phyloP scores from a whole-genome alignment of 2,113 vertebrate species.

The Piprites chloris region DNA sequence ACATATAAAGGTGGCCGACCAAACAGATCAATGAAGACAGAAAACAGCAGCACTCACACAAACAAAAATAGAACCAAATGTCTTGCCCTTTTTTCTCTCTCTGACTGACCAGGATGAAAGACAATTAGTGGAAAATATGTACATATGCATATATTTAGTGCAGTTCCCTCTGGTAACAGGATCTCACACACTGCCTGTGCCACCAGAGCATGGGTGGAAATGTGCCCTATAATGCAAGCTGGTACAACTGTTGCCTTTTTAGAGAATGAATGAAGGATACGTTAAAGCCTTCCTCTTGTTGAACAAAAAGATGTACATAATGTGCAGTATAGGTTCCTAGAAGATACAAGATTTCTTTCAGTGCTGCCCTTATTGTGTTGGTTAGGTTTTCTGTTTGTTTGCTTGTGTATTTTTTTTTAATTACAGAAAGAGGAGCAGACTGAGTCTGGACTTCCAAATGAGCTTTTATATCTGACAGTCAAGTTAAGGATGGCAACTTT shows the following conservation, averaged over 20 bases:
- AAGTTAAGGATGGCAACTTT: not conserved
- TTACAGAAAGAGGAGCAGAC: not conserved
- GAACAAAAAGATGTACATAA: not conserved
- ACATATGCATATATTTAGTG: not conserved
- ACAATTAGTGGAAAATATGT: not conserved
- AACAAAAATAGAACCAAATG: not conserved
- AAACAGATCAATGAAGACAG: not conserved
- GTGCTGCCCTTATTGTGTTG: not conserved
- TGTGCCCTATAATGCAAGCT: not conserved
- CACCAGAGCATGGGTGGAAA: not conserved
- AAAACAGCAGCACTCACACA: not conserved
- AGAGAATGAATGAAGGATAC: not conserved
- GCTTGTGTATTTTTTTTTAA: not conserved
- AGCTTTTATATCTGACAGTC: not conserved
- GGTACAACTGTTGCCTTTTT: not conserved
- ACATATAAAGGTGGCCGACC: fast-evolving
- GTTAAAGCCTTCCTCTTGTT: not conserved
- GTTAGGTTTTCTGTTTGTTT: not conserved
- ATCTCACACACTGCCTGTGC: not conserved
- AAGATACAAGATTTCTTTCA: not conserved
- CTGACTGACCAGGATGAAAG: not conserved
- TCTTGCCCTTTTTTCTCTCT: not conserved
- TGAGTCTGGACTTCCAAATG: not conserved
- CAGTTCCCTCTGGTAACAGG: not conserved
- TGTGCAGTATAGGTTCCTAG: not conserved